phyloP scores from a whole-genome alignment of 2,888 invertebrate species.

The Drosophila dives region DNA sequence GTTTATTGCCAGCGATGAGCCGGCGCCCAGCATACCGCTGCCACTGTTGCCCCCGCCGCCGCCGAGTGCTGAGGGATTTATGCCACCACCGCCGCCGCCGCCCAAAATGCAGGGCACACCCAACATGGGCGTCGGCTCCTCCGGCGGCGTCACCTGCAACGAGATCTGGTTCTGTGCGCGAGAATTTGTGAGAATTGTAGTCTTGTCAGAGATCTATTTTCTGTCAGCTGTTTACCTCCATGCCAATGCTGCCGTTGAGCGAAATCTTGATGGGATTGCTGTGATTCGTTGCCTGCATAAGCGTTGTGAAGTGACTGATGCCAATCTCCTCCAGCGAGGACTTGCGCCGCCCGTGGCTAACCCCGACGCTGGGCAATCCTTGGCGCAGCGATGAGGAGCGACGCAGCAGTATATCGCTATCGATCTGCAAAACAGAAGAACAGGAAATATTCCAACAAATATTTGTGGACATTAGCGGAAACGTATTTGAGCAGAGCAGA shows the following conservation, averaged over 20 bases:
- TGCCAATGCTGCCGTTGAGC: conserved; percentile 93
- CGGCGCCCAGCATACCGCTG: conserved; percentile 77
- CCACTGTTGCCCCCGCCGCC: conserved; percentile 65
- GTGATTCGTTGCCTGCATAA: conserved; percentile 88
- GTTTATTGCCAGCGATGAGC: conserved; percentile 83
- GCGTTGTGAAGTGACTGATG: conserved; percentile 91
- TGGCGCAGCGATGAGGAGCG: conserved; percentile 94
- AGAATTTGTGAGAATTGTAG: not conserved
- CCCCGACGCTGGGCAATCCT: conserved; percentile 89
- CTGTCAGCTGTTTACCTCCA: conserved; percentile 86
- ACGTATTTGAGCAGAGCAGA: not conserved
- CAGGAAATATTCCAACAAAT: conserved; percentile 33
- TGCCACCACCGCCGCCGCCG: conserved; percentile 82
- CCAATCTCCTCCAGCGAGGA: conserved; percentile 95
- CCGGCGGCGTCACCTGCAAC: conserved; percentile 88
- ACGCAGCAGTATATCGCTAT: conserved; percentile 92
- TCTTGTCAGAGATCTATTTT: not conserved
- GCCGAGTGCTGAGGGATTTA: conserved; percentile 84
- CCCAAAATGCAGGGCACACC: conserved; percentile 83
- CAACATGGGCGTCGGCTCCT: conserved; percentile 86
- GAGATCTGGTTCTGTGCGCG: conserved; percentile 81
- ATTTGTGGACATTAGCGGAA: conserved; percentile 39
- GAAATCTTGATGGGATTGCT: conserved; percentile 93
- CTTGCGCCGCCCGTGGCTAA: conserved; percentile 87
- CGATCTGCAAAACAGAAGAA: conserved; percentile 84